These are phyloP conservation scores for Elgaria multicarinata DNA, from an alignment of 2,113 vertebrate species.

Conservation along the genomic window DNA sequence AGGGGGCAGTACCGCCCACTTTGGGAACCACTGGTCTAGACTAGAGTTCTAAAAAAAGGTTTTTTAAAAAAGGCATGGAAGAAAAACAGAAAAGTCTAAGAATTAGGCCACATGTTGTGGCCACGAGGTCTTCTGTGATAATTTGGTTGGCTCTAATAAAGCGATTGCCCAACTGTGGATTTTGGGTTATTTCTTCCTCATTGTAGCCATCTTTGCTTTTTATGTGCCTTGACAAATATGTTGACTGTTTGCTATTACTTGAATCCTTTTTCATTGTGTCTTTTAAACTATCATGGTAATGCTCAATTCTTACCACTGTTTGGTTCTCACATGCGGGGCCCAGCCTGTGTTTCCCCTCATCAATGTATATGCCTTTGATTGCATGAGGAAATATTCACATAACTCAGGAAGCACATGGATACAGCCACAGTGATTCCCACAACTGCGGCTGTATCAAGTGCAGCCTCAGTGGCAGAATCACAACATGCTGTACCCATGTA, in stretches of 20 bases:
- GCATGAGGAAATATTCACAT: not conserved
- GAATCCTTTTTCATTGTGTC: not conserved
- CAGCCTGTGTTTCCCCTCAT: not conserved
- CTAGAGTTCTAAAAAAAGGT: too few relatives aligned
- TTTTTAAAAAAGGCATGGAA: too few relatives aligned
- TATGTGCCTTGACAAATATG: not conserved
- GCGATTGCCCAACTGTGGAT: too few relatives aligned
- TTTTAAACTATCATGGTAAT: not conserved
- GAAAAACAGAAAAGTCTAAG: too few relatives aligned
- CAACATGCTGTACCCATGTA: not conserved
- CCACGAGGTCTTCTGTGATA: too few relatives aligned
- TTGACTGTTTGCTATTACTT: not conserved
- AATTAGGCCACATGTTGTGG: too few relatives aligned
- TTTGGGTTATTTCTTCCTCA: too few relatives aligned
- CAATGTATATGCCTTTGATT: not conserved
- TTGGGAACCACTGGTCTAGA: too few relatives aligned
- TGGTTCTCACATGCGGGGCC: not conserved
- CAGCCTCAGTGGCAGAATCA: not conserved
- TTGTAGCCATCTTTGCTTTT: too few relatives aligned
- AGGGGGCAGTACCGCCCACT: too few relatives aligned
- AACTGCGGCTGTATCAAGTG: not conserved
- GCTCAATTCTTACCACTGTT: not conserved
- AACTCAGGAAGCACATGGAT: not conserved
- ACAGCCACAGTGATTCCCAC: not conserved
- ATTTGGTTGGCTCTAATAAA: too few relatives aligned